phyloP scores from a whole-genome alignment of 1,140 invertebrate species.

The Tetraneura akinire region DNA sequence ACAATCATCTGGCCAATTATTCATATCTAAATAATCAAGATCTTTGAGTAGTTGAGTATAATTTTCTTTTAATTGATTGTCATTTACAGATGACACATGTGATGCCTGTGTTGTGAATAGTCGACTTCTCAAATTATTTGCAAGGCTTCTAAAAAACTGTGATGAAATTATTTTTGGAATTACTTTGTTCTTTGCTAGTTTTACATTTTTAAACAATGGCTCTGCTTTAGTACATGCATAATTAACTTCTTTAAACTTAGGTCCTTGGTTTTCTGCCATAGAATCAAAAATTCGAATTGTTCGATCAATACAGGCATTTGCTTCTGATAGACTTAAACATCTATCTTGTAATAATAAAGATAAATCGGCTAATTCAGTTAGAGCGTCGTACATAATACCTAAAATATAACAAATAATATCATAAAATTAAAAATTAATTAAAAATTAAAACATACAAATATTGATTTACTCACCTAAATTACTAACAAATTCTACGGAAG shows the following conservation, averaged over 20 bases:
- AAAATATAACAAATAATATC: slow-evolving; percentile 22
- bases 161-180: too few relatives aligned
- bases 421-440: background rate
- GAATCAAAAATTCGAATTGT: slow-evolving; percentile 27
- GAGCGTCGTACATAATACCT: slow-evolving; percentile 10
- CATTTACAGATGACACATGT: too few relatives aligned
- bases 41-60: too few relatives aligned
- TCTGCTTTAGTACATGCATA: background rate
- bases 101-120: slow-evolving; percentile 16
- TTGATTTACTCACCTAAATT: slow-evolving; percentile 21
- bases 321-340: slow-evolving; percentile 6
- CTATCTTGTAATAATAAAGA: background rate
- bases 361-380: slow-evolving; percentile 19
- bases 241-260: background rate
- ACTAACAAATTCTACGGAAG: background rate
- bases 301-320: slow-evolving; percentile 2
- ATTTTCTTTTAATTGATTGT: too few relatives aligned
- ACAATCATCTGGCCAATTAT: too few relatives aligned
- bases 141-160: too few relatives aligned
- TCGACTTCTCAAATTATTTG: background rate
- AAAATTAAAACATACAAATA: too few relatives aligned
- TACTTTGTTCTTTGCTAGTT: too few relatives aligned
- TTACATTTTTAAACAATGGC: background rate
- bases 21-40: too few relatives aligned
- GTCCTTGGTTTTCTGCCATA: background rate